Evolutionary conservation across 2,888 invertebrate species (phyloP).

Genomic region (Aplocera efformata): DNA sequence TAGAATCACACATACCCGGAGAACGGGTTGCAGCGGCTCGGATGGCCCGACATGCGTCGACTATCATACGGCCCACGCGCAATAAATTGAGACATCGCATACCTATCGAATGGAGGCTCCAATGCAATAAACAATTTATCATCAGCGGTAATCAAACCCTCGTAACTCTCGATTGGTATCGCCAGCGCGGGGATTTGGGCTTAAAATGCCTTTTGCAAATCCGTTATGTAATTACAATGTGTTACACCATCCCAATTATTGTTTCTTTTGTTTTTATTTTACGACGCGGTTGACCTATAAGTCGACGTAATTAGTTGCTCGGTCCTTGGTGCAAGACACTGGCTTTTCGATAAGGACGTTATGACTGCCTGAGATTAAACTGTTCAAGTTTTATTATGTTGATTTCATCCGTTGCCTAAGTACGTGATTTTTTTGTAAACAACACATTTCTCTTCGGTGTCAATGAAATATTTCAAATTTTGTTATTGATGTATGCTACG

Average conservation of each 20-base stretch:
- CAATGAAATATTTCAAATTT: no score
- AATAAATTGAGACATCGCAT: slow-evolving; percentile 40
- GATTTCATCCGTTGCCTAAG: no score
- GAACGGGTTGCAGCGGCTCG: slow-evolving; percentile 24
- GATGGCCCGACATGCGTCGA: slow-evolving; percentile 8
- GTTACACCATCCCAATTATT: slow-evolving; percentile 32
- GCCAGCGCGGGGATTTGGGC: slow-evolving; percentile 26
- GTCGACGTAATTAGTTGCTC: slow-evolving; percentile 27
- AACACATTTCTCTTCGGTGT: no score
- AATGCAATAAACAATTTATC: slow-evolving; percentile 36
- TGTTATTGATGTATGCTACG: no score
- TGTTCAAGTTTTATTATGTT: no score
- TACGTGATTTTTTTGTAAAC: no score
- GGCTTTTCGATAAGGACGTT: slow-evolving; percentile 2
- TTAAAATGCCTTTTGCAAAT: slow-evolving; percentile 31
- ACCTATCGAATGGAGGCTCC: slow-evolving; percentile 33
- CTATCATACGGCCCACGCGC: slow-evolving; percentile 32
- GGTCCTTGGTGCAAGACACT: slow-evolving; percentile 21
- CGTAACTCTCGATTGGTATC: slow-evolving; percentile 33
- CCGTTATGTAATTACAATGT: slow-evolving; percentile 42
- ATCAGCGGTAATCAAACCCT: slow-evolving; percentile 31
- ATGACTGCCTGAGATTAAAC: no score
- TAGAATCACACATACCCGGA: slow-evolving; percentile 19
- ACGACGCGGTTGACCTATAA: slow-evolving; percentile 35
- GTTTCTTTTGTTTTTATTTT: slow-evolving; percentile 30